Conservation (phyloP, 2,113 vertebrate species). For the Peromyscus leucopus region DNA sequence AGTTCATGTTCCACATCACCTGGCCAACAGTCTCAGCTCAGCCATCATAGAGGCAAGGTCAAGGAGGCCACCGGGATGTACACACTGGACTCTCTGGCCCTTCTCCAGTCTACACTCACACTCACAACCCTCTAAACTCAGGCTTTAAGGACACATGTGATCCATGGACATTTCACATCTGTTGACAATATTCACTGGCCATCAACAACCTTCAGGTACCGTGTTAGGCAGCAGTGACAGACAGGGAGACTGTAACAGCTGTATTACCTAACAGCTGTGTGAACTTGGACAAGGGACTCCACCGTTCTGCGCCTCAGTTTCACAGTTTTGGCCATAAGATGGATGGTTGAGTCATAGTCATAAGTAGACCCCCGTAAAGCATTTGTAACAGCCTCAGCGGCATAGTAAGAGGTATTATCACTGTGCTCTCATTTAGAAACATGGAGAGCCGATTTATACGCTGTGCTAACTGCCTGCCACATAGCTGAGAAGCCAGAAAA, state of each 20-base stretch:
- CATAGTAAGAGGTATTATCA: accelerated
- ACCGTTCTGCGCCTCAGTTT: neutral
- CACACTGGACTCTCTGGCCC: neutral
- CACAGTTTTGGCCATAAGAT: neutral
- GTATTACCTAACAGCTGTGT: neutral
- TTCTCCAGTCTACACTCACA: neutral
- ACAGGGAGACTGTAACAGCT: neutral
- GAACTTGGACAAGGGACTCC: neutral
- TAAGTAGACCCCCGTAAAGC: neutral
- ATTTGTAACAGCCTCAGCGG: neutral
- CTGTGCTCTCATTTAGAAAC: accelerated
- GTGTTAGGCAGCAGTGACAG: too few relatives aligned
- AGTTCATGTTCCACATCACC: neutral
- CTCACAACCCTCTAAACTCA: accelerated
- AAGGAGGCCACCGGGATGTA: neutral
- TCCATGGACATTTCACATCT: neutral
- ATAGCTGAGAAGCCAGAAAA: conserved; percentile 2
- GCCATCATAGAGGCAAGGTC: neutral
- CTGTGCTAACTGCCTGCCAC: neutral
- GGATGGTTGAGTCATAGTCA: neutral
- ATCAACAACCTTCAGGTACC: accelerated
- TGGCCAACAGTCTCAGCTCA: neutral
- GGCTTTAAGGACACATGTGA: too few relatives aligned
- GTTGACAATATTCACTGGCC: accelerated
- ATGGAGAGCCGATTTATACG: accelerated